phyloP scores from a whole-genome alignment of 2,888 invertebrate species.

The Schizaphis graminum region DNA sequence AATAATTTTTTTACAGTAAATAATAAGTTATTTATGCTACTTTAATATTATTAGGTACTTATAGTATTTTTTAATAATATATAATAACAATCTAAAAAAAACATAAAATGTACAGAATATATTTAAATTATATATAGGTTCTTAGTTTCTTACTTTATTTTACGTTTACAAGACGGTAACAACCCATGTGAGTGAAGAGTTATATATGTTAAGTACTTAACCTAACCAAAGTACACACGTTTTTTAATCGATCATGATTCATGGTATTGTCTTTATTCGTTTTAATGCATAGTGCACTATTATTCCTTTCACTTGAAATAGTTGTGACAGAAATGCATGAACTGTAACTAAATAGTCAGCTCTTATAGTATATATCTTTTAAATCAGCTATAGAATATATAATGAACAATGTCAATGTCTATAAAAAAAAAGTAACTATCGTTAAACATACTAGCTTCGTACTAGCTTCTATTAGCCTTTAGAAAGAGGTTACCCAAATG shows the following conservation, averaged over 20 bases:
- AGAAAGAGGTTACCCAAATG: too few species aligned
- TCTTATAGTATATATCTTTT: not conserved
- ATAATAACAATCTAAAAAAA: not conserved
- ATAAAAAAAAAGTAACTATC: too few species aligned
- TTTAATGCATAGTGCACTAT: slow-evolving; percentile 27
- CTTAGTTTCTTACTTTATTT: too few species aligned
- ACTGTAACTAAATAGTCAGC: not conserved
- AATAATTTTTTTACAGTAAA: not conserved
- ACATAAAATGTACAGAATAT: not conserved
- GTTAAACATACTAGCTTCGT: too few species aligned
- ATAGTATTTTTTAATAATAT: not conserved
- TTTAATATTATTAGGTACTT: not conserved
- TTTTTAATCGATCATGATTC: not conserved
- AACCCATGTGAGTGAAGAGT: too few species aligned
- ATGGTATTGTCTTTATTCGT: slow-evolving; percentile 35
- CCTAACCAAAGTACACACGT: slow-evolving; percentile 18
- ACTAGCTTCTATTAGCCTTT: too few species aligned
- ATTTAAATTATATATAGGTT: too few species aligned
- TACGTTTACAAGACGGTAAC: too few species aligned
- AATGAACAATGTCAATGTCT: not conserved
- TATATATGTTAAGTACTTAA: too few species aligned
- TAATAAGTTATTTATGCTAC: not conserved
- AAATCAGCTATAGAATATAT: not conserved
- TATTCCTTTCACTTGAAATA: slow-evolving; percentile 41
- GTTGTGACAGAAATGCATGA: slow-evolving; percentile 36